Base-by-base conservation (phyloP, 1,140 invertebrate species). In the Drosophila neocordata region DNA sequence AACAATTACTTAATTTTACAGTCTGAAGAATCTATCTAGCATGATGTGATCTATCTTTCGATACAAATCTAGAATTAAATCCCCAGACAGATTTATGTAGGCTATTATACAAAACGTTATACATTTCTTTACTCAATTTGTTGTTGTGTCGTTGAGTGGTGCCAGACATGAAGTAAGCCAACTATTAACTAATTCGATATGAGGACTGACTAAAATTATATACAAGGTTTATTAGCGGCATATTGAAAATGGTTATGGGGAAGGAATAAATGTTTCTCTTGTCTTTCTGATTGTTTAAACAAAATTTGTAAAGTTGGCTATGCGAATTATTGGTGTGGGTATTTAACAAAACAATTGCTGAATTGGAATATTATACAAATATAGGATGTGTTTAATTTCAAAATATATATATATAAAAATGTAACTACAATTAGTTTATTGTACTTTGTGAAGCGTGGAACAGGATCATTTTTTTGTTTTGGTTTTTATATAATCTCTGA, bases 171-270 rank as follows among this genome's bases (percentile, higher is more conserved):
- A 27, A 27, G 27, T 18, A 35, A 34, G 53, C 22, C 71, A 66
- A 56, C 59, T 60, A 60, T 70, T 41, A 58, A 65, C 56, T 63
- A 65, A 70, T 70, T 65, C 55, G 70, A 59, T 67, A 70, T 73
- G 62, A 38, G 56, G 64, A 51, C 74, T 77, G 72, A 77, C 82
- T 84, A 84, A 84, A 55, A 87, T 84, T 84, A 84, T 84, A 84
- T 84, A 84, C 81, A 84, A 87, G 75, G 81, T 77, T 87, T 56
- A 66, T 72, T 68, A 52, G 35, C 41, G 15, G 7, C 41, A 48
- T 7, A 18, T 0, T 2, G 22, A 74, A 57, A 13, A 53, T 18
- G 38, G 61, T 27, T 57, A 52, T 31, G 31, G 24, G 24, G 31
- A 15, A 38, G 57, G n/a, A 11, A 37, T 22, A 31, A 20, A 59